Evolutionary conservation across 2,888 invertebrate species (phyloP).

Genomic region (Zaprionus obscuricornis): DNA sequence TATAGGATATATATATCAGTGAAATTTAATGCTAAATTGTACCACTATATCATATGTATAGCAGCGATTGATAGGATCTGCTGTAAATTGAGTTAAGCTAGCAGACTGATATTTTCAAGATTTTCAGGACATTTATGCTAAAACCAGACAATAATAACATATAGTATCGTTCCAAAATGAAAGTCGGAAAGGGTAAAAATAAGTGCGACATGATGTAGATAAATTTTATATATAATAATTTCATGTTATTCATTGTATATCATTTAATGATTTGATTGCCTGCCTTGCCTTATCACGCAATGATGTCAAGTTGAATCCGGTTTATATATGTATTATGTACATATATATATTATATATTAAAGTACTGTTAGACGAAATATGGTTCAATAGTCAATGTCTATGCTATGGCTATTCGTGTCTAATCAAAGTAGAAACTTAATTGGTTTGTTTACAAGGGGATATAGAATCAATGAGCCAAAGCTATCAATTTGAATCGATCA

Average conservation of each 20-base stretch:
- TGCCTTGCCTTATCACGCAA: background rate
- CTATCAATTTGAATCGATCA: background rate
- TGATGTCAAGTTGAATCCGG: slow-evolving; percentile 21
- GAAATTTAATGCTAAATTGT: too few relatives aligned
- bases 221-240: slow-evolving; percentile 25
- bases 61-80: too few relatives aligned
- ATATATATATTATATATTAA: background rate
- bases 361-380: background rate
- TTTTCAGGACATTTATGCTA: too few relatives aligned
- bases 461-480: too few relatives aligned
- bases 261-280: slow-evolving; percentile 19
- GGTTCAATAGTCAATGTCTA: background rate
- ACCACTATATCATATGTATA: too few relatives aligned
- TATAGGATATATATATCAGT: too few relatives aligned
- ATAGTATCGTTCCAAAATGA: background rate
- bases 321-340: slow-evolving; percentile 15
- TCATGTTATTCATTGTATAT: slow-evolving; percentile 29
- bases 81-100: too few relatives aligned
- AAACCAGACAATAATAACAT: too few relatives aligned
- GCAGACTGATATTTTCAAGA: too few relatives aligned
- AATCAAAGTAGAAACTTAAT: slow-evolving; percentile 16
- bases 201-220: slow-evolving; percentile 12
- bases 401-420: background rate
- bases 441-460: slow-evolving; percentile 24
- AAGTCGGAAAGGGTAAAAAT: background rate